phyloP scores from a whole-genome alignment of 2,797 vertebrate genomes.

The Sorex maritimensis region DNA sequence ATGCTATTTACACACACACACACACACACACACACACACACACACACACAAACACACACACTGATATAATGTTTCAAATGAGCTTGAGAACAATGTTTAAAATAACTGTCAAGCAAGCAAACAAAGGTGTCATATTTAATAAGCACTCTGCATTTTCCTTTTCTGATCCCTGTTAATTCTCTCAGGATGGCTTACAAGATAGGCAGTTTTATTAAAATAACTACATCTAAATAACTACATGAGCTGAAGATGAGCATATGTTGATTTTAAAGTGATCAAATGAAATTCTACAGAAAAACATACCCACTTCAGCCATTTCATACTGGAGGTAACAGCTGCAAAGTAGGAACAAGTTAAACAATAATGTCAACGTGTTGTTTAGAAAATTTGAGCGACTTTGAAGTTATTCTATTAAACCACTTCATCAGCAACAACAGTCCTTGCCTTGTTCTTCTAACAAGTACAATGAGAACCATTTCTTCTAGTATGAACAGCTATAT shows the following conservation, averaged over 20 bases:
- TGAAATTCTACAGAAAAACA: constrained; percentile 40
- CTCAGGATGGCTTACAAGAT: constrained; percentile 9
- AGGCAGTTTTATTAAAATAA: constrained; percentile 39
- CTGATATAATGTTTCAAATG: constrained; percentile 41
- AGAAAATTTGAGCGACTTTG: neutral
- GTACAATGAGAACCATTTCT: constrained; percentile 8
- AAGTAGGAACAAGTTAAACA: constrained; percentile 44
- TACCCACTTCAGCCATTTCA: neutral
- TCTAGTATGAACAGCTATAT: constrained; percentile 2
- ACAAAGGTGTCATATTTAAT: neutral
- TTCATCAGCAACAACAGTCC: constrained; percentile 2
- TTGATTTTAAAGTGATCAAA: constrained; percentile 63
- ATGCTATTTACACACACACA: neutral
- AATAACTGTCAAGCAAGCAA: constrained; percentile 13
- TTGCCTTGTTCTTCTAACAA: neutral
- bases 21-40: neutral
- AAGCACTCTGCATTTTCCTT: neutral
- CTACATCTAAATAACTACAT: neutral
- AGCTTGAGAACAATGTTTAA: neutral
- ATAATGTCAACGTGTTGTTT: neutral
- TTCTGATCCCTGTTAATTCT: constrained; percentile 4
- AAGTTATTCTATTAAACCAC: neutral
- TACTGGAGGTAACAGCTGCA: neutral
- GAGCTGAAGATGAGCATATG: constrained; percentile 29
- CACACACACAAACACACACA: no score